Conservation (phyloP, 2,113 vertebrate species). For the Hydrochoerus hydrochaeris region DNA sequence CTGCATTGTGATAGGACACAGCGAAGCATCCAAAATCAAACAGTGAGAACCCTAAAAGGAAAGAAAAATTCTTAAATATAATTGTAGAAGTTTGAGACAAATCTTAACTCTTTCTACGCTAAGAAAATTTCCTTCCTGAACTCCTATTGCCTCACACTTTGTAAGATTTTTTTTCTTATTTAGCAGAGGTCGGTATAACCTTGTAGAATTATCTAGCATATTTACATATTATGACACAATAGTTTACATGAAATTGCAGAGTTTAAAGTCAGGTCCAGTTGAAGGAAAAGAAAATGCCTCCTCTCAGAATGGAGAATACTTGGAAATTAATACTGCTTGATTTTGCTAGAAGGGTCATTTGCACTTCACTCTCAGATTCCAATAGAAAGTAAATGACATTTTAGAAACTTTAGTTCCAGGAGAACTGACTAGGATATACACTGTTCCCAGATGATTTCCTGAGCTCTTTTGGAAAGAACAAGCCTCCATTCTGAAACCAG, state of each 20-base stretch:
- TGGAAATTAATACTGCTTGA: not conserved
- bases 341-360: not conserved
- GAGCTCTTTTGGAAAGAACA: not conserved
- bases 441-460: not conserved
- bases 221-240: not conserved
- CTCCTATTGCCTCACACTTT: not conserved
- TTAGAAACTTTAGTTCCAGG: not conserved
- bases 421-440: not conserved
- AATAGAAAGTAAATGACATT: not conserved
- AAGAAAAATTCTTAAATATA: not conserved
- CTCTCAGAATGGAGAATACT: not conserved
- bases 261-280: not conserved
- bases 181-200: not conserved
- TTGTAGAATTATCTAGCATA: not conserved
- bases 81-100: not conserved
- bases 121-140: constrained; percentile 3
- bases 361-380: not conserved
- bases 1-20: not conserved
- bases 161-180: not conserved
- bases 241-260: not conserved
- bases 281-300: not conserved
- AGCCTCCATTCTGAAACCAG: not conserved
- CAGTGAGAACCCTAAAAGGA: not conserved
- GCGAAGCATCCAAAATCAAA: not conserved
- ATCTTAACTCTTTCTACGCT: not conserved